Conservation (phyloP, 1,140 invertebrate species). For the Drosophila prosaltans region DNA sequence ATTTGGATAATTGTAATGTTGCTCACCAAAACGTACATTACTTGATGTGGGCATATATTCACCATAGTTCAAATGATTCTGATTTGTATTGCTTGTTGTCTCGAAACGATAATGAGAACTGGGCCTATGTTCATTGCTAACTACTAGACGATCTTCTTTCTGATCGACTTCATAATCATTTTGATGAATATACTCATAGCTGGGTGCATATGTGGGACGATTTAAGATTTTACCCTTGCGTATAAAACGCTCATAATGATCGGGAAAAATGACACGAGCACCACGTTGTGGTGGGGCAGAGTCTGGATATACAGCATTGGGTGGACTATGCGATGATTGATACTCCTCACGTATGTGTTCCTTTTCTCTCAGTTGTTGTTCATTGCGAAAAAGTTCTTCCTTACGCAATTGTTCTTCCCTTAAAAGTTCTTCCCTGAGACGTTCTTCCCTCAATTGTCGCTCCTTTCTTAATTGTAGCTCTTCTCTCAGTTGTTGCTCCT, state of each 20-base stretch:
- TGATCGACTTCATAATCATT: slow-evolving; percentile 9
- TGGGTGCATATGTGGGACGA: slow-evolving; percentile 68
- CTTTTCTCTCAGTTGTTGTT: slow-evolving; percentile 12
- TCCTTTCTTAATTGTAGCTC: slow-evolving; percentile 21
- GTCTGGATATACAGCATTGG: slow-evolving; percentile 59
- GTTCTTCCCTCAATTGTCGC: slow-evolving; percentile 14
- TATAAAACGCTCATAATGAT: slow-evolving; percentile 68
- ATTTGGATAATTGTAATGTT: slow-evolving; percentile 61
- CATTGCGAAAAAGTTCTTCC: slow-evolving; percentile 1
- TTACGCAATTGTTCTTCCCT: slow-evolving; percentile 17
- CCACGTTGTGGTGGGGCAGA: slow-evolving; percentile 67
- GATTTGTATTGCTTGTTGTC: slow-evolving; percentile 23
- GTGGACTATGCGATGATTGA: slow-evolving; percentile 21
- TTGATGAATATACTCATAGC: slow-evolving; percentile 53
- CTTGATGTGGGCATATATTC: slow-evolving; percentile 50
- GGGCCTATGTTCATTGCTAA: slow-evolving; percentile 59
- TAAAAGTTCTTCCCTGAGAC: slow-evolving; percentile 10
- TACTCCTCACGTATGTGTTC: neutral
- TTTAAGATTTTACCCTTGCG: slow-evolving; percentile 70
- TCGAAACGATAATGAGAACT: slow-evolving; percentile 51
- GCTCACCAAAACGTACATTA: neutral
- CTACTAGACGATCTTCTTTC: slow-evolving; percentile 64
- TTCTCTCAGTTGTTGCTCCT: slow-evolving; percentile 19
- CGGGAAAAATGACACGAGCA: slow-evolving; percentile 64
- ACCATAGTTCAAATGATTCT: slow-evolving; percentile 45